phyloP scores from a whole-genome alignment of 2,888 invertebrate genomes.

The Trimorus sp. region DNA sequence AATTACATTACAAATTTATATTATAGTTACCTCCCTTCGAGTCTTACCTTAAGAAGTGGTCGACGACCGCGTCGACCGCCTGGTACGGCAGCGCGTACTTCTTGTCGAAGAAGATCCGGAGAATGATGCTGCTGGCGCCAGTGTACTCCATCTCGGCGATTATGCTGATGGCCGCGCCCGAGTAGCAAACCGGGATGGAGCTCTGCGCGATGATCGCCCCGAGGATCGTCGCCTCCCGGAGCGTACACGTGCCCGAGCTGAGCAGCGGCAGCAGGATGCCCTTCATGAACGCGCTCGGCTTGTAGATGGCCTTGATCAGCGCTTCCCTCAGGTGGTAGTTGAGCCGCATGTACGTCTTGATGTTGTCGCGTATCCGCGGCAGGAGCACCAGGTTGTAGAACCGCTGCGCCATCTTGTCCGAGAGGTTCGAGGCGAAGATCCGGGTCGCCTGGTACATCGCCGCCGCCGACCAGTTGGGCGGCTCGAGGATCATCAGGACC shows the following conservation, averaged over 20 bases:
- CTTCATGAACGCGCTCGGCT: slow-evolving; percentile 99
- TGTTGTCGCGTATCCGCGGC: slow-evolving; percentile 96
- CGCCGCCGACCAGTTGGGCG: slow-evolving; percentile 98
- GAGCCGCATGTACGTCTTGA: slow-evolving; percentile 95
- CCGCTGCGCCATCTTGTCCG: slow-evolving; percentile 97
- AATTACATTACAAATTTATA: too few species aligned
- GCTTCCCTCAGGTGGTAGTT: slow-evolving; percentile 99
- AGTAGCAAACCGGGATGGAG: slow-evolving; percentile 97
- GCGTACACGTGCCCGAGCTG: slow-evolving; percentile 95
- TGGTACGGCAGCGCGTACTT: slow-evolving; percentile 98
- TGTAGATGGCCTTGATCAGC: slow-evolving; percentile 94
- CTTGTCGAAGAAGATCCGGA: slow-evolving; percentile 96
- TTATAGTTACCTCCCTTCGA: slow-evolving; percentile 6
- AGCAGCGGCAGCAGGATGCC: slow-evolving; percentile 89
- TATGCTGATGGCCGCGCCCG: slow-evolving; percentile 96
- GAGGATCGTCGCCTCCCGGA: slow-evolving; percentile 97
- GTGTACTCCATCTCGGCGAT: slow-evolving; percentile 99
- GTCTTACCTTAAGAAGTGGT: slow-evolving; percentile 93
- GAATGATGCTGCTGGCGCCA: slow-evolving; percentile 97
- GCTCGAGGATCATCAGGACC: slow-evolving; percentile 90
- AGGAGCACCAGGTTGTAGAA: slow-evolving; percentile 96
- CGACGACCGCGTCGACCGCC: slow-evolving; percentile 96
- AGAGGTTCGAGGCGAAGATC: slow-evolving; percentile 98
- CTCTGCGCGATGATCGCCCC: slow-evolving; percentile 95
- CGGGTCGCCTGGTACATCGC: slow-evolving; percentile 98